These are phyloP conservation scores for Siniperca chuatsi DNA, from an alignment of 2,113 vertebrate genomes.

Conservation along the genomic window DNA sequence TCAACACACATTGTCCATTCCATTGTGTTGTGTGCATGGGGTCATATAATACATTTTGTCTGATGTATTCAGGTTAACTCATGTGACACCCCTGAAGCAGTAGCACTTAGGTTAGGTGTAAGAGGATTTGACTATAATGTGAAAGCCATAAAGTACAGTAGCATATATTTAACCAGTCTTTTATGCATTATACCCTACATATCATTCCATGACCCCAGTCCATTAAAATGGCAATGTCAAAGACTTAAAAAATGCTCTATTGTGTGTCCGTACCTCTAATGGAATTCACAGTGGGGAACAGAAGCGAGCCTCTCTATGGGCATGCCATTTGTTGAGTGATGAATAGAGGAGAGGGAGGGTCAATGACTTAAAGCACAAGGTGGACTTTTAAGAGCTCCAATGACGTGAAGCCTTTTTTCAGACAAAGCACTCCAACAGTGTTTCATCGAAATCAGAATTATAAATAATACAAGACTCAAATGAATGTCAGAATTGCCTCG, in stretches of 20 bases:
- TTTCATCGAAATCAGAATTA: constrained; percentile 71
- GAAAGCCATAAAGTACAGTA: constrained; percentile 17
- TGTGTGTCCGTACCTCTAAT: constrained; percentile 61
- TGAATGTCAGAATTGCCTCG: constrained; percentile 60
- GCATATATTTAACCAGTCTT: constrained; percentile 34
- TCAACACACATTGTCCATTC: neutral
- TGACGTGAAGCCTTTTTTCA: constrained; percentile 48
- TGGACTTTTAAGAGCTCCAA: constrained; percentile 59
- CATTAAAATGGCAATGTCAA: constrained; percentile 60
- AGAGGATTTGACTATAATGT: constrained; percentile 25
- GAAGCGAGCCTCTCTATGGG: constrained; percentile 40
- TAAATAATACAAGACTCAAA: constrained; percentile 75
- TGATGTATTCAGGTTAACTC: constrained; percentile 22
- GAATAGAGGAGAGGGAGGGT: constrained; percentile 65
- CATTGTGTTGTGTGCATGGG: neutral
- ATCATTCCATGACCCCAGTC: constrained; percentile 43
- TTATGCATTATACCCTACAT: constrained; percentile 19
- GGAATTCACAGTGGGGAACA: constrained; percentile 58
- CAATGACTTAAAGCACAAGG: constrained; percentile 65
- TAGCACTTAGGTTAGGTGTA: constrained; percentile 14
- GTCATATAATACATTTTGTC: neutral
- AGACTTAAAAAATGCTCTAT: constrained; percentile 46
- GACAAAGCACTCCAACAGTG: constrained; percentile 46
- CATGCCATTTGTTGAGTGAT: constrained; percentile 59
- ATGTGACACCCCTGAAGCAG: neutral